phyloP scores from a whole-genome alignment of 2,797 vertebrate genomes.

The Sebastes umbrosus region DNA sequence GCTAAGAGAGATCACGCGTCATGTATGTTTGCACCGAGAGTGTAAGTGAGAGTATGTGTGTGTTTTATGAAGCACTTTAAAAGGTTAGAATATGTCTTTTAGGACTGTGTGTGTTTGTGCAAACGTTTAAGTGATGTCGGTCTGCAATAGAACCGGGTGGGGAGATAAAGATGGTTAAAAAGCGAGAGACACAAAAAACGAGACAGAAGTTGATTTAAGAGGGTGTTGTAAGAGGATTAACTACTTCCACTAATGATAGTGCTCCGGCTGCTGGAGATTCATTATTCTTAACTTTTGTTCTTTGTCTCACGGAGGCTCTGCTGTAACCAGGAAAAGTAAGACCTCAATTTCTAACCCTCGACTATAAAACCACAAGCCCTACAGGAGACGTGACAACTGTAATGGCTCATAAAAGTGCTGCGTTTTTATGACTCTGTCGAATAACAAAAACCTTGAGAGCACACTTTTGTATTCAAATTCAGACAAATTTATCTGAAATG shows the following conservation, averaged over 20 bases:
- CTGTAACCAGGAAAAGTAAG: background rate
- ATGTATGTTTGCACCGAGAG: background rate
- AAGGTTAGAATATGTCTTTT: background rate
- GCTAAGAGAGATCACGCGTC: background rate
- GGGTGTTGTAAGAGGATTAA: constrained; percentile 38
- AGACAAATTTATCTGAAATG: background rate
- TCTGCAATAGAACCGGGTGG: background rate
- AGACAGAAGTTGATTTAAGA: constrained; percentile 39
- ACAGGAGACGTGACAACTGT: background rate
- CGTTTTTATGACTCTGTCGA: background rate
- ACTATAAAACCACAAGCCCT: background rate
- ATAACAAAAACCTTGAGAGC: background rate
- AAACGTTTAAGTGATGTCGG: background rate
- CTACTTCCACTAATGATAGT: constrained; percentile 35
- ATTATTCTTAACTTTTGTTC: constrained; percentile 30
- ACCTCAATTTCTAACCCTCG: constrained; percentile 4
- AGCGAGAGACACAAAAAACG: background rate
- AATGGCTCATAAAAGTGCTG: background rate
- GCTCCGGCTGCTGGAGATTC: constrained; percentile 18
- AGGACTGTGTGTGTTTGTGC: background rate
- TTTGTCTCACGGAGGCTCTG: constrained; percentile 3
- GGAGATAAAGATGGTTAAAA: background rate
- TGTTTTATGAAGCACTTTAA: constrained; percentile 1
- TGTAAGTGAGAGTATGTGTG: background rate
- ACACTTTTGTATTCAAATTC: background rate